phyloP scores from a whole-genome alignment of 2,113 vertebrate genomes.

The Lagenorhynchus albirostris region DNA sequence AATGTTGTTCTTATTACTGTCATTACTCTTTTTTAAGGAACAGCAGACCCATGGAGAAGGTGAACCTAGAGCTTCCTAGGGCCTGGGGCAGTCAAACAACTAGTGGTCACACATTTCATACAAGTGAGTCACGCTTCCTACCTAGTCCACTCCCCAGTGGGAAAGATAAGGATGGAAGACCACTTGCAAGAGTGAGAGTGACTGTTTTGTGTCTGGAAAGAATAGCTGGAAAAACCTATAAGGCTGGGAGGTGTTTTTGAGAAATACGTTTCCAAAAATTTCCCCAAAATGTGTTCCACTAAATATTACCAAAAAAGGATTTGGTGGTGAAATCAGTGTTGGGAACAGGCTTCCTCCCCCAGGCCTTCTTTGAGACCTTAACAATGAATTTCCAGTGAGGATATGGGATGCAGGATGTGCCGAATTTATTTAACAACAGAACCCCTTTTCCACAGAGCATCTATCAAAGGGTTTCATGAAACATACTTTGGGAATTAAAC shows the following conservation, averaged over 20 bases:
- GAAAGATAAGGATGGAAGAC: neutral
- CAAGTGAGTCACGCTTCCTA: neutral
- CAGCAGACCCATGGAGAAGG: neutral
- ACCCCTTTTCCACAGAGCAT: constrained; percentile 18
- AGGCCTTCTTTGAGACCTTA: neutral
- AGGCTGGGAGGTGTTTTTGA: neutral
- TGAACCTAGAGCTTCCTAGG: neutral
- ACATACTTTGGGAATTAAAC: neutral
- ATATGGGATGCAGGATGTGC: neutral
- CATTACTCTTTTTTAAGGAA: neutral
- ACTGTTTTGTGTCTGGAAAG: neutral
- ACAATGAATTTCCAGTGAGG: neutral
- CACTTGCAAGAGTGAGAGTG: neutral
- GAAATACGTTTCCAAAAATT: neutral
- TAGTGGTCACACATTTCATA: neutral
- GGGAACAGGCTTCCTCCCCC: neutral
- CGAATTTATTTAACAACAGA: constrained; percentile 15
- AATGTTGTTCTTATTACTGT: neutral
- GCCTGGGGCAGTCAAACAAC: neutral
- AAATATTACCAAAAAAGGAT: neutral
- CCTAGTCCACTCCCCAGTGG: neutral
- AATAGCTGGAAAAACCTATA: neutral
- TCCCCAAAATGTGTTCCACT: neutral
- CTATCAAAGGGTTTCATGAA: neutral
- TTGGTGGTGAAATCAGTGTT: neutral